A percentile compares a stretch with the other conserved stretches of the same genome.
phyloP scores from a whole-genome alignment of 2,113 vertebrate species.

The Talpa occidentalis region DNA sequence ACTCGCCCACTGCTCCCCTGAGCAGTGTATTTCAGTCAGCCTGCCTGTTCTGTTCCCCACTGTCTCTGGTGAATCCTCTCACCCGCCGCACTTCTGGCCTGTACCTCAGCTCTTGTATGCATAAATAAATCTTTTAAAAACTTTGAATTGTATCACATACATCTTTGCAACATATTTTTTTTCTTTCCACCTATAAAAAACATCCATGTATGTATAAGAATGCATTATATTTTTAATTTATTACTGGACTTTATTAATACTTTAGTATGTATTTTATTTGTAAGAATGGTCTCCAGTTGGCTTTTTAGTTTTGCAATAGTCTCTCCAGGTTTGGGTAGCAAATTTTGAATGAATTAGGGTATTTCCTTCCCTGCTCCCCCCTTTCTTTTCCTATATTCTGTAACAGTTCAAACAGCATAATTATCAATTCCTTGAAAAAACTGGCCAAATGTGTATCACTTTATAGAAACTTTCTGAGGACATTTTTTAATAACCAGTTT shows the following conservation, averaged over 20 bases:
- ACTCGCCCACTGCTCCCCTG: too few relatives aligned
- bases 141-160: constrained; percentile 27
- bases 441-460: not conserved
- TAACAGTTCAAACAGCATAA: not conserved
- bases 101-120: too few relatives aligned
- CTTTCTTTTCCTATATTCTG: not conserved
- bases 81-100: too few relatives aligned
- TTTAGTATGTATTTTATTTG: not conserved
- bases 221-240: not conserved
- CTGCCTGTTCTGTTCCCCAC: too few relatives aligned
- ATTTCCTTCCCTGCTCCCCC: not conserved
- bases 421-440: constrained; percentile 21
- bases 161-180: not conserved
- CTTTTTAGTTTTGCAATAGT: not conserved
- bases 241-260: not conserved
- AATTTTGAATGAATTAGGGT: constrained; percentile 16
- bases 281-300: not conserved
- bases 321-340: not conserved
- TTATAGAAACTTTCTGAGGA: not conserved
- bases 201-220: not conserved
- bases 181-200: not conserved
- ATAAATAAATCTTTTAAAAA: too few relatives aligned
- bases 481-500: not conserved
- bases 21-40: too few relatives aligned
- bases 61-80: too few relatives aligned